Evolutionary conservation across 2,797 vertebrate genomes (phyloP).

Genomic region (Pseudochirops cupreus): DNA sequence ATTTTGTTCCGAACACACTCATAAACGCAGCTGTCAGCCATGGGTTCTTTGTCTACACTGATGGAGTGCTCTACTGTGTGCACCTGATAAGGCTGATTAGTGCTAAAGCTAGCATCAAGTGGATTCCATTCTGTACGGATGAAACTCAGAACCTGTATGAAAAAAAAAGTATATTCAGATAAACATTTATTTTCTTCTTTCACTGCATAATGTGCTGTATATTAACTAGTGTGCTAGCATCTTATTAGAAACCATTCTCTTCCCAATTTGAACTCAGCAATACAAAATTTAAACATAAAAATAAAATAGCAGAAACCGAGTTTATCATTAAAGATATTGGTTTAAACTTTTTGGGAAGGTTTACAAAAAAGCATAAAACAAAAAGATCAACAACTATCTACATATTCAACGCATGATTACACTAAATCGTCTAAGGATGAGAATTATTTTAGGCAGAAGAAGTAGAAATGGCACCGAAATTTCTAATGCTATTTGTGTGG

Average conservation of each 20-base stretch:
- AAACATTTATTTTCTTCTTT: neutral
- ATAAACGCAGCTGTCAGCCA: conserved; percentile 90
- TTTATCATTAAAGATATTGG: neutral
- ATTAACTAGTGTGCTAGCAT: conserved; percentile 41
- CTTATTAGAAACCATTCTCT: neutral
- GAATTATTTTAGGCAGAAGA: neutral
- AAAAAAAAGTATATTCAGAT: conserved; percentile 46
- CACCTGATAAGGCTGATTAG: conserved; percentile 90
- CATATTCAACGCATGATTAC: neutral
- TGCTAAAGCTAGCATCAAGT: conserved; percentile 91
- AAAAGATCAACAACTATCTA: neutral
- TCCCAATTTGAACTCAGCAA: conserved; percentile 35
- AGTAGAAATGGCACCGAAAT: neutral
- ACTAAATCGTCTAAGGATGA: neutral
- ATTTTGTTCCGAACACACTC: conserved; percentile 88
- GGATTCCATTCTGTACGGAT: conserved; percentile 90
- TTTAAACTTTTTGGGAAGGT: neutral
- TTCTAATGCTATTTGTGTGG: neutral
- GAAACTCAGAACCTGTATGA: conserved; percentile 90
- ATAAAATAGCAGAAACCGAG: neutral
- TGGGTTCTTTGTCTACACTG: conserved; percentile 81
- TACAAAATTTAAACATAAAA: neutral
- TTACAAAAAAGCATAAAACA: neutral
- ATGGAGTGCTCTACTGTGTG: conserved; percentile 90
- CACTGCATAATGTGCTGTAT: conserved; percentile 12